A percentile compares a stretch with the other conserved stretches of the same genome.
These are phyloP conservation scores for Troides oblongomaculatus DNA, from an alignment of 2,888 invertebrate species.

Conservation along the genomic window DNA sequence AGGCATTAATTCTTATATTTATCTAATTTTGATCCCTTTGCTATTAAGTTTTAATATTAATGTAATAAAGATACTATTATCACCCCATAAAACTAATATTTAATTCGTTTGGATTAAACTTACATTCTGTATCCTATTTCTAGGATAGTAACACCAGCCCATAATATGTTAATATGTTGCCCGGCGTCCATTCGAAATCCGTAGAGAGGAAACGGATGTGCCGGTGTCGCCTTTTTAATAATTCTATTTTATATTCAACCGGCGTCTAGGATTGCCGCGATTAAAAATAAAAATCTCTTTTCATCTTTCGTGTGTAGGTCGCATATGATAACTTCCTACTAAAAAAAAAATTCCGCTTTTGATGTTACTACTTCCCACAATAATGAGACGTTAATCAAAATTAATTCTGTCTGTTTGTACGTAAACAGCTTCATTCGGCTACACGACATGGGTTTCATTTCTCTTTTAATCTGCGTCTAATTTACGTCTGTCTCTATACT, in stretches of 20 bases:
- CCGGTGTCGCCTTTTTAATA: slow-evolving; percentile 71
- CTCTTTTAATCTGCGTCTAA: not conserved
- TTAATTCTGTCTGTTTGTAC: slow-evolving; percentile 29
- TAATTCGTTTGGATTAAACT: not conserved
- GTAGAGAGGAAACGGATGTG: slow-evolving; percentile 73
- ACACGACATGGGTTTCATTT: slow-evolving; percentile 13
- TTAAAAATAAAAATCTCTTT: slow-evolving; percentile 69
- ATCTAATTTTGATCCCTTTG: too few species aligned
- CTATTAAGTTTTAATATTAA: too few species aligned
- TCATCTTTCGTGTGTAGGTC: slow-evolving; percentile 58
- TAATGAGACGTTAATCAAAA: slow-evolving; percentile 36
- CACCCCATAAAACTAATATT: not conserved
- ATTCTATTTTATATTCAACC: slow-evolving; percentile 66
- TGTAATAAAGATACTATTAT: too few species aligned
- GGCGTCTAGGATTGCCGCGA: slow-evolving; percentile 57
- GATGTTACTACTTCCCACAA: slow-evolving; percentile 51
- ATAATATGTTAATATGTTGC: slow-evolving; percentile 30
- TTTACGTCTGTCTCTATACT: not conserved
- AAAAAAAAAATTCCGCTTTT: slow-evolving; percentile 47
- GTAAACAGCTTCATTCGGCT: slow-evolving; percentile 27
- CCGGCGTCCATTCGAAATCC: slow-evolving; percentile 45
- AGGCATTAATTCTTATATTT: too few species aligned
- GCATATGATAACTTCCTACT: slow-evolving; percentile 56
- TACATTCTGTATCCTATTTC: not conserved
- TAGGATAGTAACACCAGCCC: slow-evolving; percentile 23